A percentile compares a stretch with the other conserved stretches of the same genome.
Conservation (phyloP, 2,113 vertebrate genomes). For the Sapajus apella region DNA sequence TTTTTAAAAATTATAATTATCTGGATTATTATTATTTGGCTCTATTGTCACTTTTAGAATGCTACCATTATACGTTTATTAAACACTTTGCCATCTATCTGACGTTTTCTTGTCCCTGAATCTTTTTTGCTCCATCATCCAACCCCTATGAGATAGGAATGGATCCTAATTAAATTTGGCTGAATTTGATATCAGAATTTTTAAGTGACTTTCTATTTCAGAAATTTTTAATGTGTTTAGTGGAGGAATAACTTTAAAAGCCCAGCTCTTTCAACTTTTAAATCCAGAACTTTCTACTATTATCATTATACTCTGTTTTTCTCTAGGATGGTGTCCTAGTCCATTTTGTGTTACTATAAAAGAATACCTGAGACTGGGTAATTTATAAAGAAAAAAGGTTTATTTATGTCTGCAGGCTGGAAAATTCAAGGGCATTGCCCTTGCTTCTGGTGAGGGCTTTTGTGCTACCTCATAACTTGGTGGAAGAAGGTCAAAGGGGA, state of each 20-base stretch:
- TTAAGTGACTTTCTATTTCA: background rate
- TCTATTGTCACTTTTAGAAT: background rate
- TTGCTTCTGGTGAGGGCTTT: background rate
- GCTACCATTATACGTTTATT: background rate
- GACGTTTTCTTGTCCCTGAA: background rate
- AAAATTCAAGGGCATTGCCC: background rate
- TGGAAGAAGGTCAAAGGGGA: background rate
- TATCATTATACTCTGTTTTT: background rate
- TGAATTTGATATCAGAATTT: background rate
- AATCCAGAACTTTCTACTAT: background rate
- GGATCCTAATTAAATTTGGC: background rate
- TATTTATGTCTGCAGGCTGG: background rate
- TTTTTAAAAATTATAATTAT: background rate
- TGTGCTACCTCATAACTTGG: background rate
- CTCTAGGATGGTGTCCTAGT: background rate
- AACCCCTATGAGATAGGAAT: background rate
- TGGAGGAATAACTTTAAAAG: background rate
- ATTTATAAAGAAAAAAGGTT: background rate
- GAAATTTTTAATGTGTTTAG: background rate
- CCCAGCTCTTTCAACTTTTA: background rate
- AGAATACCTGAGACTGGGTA: background rate
- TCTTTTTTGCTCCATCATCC: background rate
- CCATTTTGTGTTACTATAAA: background rate
- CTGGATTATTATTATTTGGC: background rate
- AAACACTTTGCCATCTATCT: background rate